These are phyloP conservation scores for Platycercus adscitus DNA, from an alignment of 2,113 vertebrate genomes.

Conservation along the genomic window DNA sequence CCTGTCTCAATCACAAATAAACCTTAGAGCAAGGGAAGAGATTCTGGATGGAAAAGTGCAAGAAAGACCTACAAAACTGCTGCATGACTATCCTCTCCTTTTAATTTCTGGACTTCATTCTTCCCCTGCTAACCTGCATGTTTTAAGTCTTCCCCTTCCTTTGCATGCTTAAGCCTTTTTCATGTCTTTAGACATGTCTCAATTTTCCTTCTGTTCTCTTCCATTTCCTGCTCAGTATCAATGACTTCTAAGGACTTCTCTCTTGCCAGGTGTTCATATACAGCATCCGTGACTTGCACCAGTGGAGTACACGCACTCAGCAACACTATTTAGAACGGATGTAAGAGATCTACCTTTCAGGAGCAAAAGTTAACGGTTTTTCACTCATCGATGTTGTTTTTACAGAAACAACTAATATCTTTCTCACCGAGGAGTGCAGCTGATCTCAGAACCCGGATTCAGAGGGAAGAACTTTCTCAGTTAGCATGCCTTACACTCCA, in stretches of 20 bases:
- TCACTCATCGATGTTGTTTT: not conserved
- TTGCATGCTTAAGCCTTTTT: not conserved
- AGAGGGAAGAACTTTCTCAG: not conserved
- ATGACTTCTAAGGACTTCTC: not conserved
- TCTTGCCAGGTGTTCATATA: not conserved
- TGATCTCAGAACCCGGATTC: not conserved
- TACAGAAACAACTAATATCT: not conserved
- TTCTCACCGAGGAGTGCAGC: not conserved
- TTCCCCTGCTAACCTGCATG: not conserved
- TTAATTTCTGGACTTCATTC: not conserved
- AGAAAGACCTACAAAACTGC: not conserved
- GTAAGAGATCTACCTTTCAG: not conserved
- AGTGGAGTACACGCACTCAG: not conserved
- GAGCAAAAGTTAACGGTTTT: not conserved
- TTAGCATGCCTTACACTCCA: too few relatives aligned
- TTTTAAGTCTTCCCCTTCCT: not conserved
- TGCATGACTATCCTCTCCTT: not conserved
- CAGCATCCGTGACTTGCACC: not conserved
- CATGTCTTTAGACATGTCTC: not conserved
- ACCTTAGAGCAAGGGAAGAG: not conserved
- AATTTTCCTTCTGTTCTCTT: not conserved
- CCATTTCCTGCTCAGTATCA: not conserved
- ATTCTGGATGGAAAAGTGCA: not conserved
- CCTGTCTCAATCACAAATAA: not conserved
- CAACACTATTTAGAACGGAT: not conserved